Evolutionary conservation across 2,113 vertebrate genomes (phyloP).

Genomic region (Neotoma lepida): DNA sequence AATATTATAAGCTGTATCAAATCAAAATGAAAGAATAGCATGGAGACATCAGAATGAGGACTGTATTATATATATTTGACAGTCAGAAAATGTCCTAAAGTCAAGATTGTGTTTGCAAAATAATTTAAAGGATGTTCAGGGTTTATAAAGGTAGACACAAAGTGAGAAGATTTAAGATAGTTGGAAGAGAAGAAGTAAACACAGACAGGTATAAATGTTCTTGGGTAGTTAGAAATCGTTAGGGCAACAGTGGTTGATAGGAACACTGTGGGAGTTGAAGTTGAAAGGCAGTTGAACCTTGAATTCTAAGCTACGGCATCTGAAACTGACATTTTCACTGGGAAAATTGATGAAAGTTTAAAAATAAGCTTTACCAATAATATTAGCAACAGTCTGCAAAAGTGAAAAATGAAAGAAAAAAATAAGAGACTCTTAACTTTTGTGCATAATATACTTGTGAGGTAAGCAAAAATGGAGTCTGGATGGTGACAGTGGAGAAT

Average conservation of each 20-base stretch:
- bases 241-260: not conserved
- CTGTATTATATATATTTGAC: not conserved
- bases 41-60: not conserved
- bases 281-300: not conserved
- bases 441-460: not conserved
- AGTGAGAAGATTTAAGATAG: not conserved
- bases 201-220: not conserved
- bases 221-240: not conserved
- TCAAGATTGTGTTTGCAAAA: not conserved
- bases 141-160: not conserved
- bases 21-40: conserved; percentile 3
- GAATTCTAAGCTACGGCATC: not conserved
- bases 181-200: not conserved
- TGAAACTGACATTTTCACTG: not conserved
- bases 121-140: not conserved
- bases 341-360: not conserved
- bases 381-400: not conserved
- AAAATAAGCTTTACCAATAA: not conserved
- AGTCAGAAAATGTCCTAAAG: not conserved
- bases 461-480: no score
- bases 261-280: not conserved
- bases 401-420: not conserved
- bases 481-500: rapidly evolving
- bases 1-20: not conserved
- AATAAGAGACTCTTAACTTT: not conserved